These are phyloP conservation scores for Suncus etruscus DNA, from an alignment of 2,113 vertebrate species.

Conservation along the genomic window DNA sequence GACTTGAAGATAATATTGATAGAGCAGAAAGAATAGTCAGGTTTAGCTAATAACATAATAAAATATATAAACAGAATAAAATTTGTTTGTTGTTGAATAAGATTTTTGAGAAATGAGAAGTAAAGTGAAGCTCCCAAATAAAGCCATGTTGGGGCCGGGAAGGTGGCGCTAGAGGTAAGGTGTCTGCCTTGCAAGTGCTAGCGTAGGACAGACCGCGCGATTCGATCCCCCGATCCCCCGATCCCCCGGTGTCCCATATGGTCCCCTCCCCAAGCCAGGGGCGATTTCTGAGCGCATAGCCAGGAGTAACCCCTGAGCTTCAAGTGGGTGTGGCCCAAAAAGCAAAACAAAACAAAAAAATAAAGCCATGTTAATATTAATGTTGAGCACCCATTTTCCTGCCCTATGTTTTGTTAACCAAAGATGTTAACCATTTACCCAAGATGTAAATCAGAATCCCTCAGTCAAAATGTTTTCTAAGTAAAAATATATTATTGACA, in stretches of 20 bases:
- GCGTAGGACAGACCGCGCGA: no score
- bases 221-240: no score
- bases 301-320: no score
- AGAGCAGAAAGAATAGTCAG: not conserved
- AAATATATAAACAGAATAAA: not conserved
- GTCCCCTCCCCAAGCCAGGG: no score
- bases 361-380: not conserved
- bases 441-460: not conserved
- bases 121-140: not conserved
- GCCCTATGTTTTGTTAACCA: not conserved
- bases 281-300: no score
- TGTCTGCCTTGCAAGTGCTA: no score
- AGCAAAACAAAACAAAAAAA: no score
- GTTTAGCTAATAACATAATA: not conserved
- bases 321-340: no score
- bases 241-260: no score
- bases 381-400: constrained; percentile 18
- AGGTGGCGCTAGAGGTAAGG: no score
- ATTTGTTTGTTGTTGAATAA: constrained; percentile 1
- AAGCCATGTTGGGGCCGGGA: no score
- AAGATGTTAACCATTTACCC: not conserved
- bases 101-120: not conserved
- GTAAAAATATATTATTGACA: not conserved
- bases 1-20: not conserved
- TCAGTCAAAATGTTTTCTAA: constrained; percentile 39